Base-by-base conservation (phyloP, 2,113 vertebrate species). In the Leptobrachium leishanense region DNA sequence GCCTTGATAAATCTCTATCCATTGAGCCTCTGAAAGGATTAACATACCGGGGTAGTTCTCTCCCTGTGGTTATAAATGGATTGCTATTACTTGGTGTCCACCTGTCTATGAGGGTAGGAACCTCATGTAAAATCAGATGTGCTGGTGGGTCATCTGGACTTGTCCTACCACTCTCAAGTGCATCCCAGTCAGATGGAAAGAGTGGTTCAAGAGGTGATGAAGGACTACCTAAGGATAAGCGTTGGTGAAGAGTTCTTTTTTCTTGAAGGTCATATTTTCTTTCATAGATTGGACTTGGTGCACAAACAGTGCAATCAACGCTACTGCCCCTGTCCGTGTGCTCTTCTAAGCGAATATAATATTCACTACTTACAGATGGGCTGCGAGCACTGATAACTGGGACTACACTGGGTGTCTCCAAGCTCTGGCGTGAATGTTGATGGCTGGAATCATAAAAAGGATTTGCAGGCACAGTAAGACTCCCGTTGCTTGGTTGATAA, bases 301-400 rank as follows among this genome's bases (percentile, higher is more conserved):
- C 72, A 31, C 84, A 82, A 12, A 83, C 79, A 39, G 82, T 44
- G 71, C 73, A 74, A 15, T 81, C 82, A 0, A 81, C 81, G 53
- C 76, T 74, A 2, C 76, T 79, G 0, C 74, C 50, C 0, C 68
- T 77, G 6, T 94, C 94, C 2, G 92, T 92, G 2, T 96, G 95
- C 85, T 97, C 95, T 85, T 97, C 96, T 74, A 97, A 86, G 53
- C 95, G 91, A 81, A 97, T 96, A 85, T 96, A 97, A 83, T 97
- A 97, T 83, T 97, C 95, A 4, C 95, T 96, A 84, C 94, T 92
- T 5, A 97, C 93, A 0, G 96, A 97, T 8, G 96, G 96, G 81
- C 96, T 97, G 46, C 95, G 95, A n/a, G 96, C 95, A 0, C 95
- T 96, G 81, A 97, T 96, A 69, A 97, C 96, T 0, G 96, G 96